Evolutionary conservation across 2,113 vertebrate species (phyloP).

Genomic region (Corythaeola cristata): DNA sequence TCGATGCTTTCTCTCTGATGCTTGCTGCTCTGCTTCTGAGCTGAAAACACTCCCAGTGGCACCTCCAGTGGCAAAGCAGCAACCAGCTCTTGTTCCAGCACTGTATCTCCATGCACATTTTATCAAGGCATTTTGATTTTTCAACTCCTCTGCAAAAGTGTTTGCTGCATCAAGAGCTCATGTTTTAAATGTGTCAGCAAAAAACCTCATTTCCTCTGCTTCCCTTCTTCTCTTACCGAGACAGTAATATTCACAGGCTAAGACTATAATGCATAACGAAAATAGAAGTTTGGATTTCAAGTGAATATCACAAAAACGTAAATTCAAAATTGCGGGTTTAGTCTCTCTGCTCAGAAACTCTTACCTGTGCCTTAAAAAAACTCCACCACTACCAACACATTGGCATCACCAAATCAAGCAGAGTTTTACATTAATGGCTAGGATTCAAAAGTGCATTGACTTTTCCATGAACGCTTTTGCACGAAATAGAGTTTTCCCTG

Average conservation of each 20-base stretch:
- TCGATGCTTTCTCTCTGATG: not conserved
- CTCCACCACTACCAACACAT: fast-evolving
- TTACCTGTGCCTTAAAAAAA: not conserved
- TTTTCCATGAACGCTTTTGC: not conserved
- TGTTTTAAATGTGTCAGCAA: not conserved
- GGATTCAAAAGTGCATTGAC: not conserved
- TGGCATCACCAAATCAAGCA: not conserved
- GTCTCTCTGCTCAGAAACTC: not conserved
- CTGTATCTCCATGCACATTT: not conserved
- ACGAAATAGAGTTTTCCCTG: not conserved
- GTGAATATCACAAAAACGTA: not conserved
- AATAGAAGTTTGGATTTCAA: not conserved
- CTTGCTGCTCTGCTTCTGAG: not conserved
- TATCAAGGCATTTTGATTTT: not conserved
- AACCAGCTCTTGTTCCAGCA: not conserved
- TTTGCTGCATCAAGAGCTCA: not conserved
- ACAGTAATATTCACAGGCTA: not conserved
- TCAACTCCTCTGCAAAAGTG: not conserved
- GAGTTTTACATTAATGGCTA: not conserved
- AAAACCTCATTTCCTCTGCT: not conserved
- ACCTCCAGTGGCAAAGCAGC: not conserved
- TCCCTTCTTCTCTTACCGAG: not conserved
- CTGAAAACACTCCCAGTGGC: not conserved
- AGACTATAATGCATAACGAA: not conserved
- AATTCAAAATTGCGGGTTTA: not conserved